Percentiles rank a stretch among this genome's conserved stretches.
These are phyloP conservation scores for Bradypodion pumilum DNA, from an alignment of 2,797 vertebrate species.

Conservation along the genomic window DNA sequence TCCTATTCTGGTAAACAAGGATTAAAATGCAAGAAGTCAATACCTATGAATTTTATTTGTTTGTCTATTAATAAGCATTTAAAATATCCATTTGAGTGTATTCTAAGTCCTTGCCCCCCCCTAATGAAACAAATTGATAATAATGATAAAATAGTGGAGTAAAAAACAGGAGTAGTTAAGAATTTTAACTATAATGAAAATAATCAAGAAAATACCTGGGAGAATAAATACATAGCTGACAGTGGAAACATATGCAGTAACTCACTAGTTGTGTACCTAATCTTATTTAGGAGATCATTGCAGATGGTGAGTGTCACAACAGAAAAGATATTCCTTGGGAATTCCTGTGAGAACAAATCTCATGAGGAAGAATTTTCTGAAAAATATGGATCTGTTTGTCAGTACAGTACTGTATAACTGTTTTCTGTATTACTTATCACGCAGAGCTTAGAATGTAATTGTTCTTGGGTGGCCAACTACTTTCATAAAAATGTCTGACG, in stretches of 20 bases:
- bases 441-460: neutral
- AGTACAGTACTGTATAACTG: too few species aligned
- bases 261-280: neutral
- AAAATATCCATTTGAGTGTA: too few species aligned
- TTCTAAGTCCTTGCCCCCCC: too few species aligned
- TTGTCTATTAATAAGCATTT: neutral
- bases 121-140: neutral
- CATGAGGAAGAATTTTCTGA: neutral
- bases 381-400: too few species aligned
- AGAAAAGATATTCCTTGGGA: neutral
- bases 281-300: neutral
- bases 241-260: neutral
- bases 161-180: neutral
- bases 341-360: neutral
- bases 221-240: too few species aligned
- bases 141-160: neutral
- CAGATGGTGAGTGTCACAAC: neutral
- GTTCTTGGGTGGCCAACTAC: neutral
- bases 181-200: neutral
- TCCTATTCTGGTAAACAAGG: too few species aligned
- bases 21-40: too few species aligned
- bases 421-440: neutral
- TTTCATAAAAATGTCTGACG: neutral
- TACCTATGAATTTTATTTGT: neutral
- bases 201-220: neutral